Evolutionary conservation across 2,888 invertebrate genomes (phyloP).

Genomic region (Agonopterix alstromeriana): DNA sequence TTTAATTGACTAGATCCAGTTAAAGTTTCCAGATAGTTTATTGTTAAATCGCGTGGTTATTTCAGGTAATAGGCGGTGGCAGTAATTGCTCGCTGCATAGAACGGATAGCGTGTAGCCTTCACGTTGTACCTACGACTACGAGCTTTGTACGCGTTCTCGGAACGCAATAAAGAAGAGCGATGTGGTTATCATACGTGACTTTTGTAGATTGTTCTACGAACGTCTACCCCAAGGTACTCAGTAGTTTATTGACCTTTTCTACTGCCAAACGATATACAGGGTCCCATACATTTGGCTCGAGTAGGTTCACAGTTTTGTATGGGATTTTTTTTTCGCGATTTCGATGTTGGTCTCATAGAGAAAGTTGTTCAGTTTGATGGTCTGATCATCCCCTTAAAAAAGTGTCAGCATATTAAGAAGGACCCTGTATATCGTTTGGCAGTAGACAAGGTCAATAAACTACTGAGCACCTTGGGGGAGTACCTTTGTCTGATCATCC

Average conservation of each 20-base stretch:
- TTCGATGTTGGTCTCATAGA: too few relatives aligned
- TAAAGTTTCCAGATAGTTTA: slow-evolving; percentile 26
- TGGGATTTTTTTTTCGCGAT: too few relatives aligned
- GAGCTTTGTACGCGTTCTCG: slow-evolving; percentile 2
- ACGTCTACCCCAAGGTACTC: neutral
- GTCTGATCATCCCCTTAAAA: too few relatives aligned
- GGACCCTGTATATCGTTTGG: too few relatives aligned
- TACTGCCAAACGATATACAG: too few relatives aligned
- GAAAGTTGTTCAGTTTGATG: too few relatives aligned
- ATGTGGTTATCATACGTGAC: slow-evolving; percentile 6
- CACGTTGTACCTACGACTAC: neutral
- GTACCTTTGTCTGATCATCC: too few relatives aligned
- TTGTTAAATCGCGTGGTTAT: slow-evolving; percentile 46
- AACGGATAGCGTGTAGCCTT: slow-evolving; percentile 15
- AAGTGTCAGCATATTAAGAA: too few relatives aligned
- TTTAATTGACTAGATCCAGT: slow-evolving; percentile 7
- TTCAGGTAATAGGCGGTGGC: slow-evolving; percentile 37
- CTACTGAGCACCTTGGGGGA: neutral
- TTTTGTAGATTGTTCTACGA: neutral
- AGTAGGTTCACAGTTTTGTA: too few relatives aligned
- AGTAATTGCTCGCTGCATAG: slow-evolving; percentile 37
- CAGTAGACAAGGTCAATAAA: too few relatives aligned
- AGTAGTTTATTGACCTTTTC: too few relatives aligned
- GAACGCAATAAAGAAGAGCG: slow-evolving; percentile 2
- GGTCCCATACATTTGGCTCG: too few relatives aligned